Conservation (phyloP, 37 sponge, comb jelly and placozoan genomes). For the Aplysina aerophoba region DNA sequence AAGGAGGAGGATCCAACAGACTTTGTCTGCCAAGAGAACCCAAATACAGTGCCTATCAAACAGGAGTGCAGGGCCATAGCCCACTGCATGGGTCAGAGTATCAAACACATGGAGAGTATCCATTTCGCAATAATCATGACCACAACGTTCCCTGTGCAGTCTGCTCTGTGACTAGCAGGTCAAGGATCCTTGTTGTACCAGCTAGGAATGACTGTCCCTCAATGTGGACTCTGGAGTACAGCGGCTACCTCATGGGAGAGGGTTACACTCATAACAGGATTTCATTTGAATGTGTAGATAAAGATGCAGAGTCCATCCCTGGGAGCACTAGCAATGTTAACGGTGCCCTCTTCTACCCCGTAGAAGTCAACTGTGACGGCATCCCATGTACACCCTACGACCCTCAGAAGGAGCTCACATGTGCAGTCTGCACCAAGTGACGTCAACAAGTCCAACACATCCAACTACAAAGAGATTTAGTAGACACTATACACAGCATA, state of each 20-base stretch:
- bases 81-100: conserved; percentile 29
- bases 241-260: conserved; percentile 58
- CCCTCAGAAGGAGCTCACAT: conserved; percentile 53
- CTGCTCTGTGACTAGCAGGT: conserved; percentile 40
- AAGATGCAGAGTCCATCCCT: conserved; percentile 41
- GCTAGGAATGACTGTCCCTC: conserved; percentile 43
- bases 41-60: not conserved
- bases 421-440: conserved; percentile 65
- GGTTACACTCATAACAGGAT: not conserved
- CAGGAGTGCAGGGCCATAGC: conserved; percentile 30
- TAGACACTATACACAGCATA: too few relatives aligned
- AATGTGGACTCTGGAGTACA: conserved; percentile 58
- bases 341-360: conserved; percentile 47
- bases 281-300: conserved; percentile 64
- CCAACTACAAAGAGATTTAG: too few relatives aligned
- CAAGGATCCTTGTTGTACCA: conserved; percentile 50
- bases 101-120: not conserved
- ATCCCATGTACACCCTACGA: conserved; percentile 57
- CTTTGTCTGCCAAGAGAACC: conserved; percentile 53
- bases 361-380: conserved; percentile 53
- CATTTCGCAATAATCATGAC: conserved; percentile 7
- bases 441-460: too few relatives aligned
- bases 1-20: conserved; percentile 62
- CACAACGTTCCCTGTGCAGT: conserved; percentile 35
- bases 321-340: conserved; percentile 27